A percentile compares a stretch with the other conserved stretches of the same genome.
These are phyloP conservation scores for Drosophila dives DNA, from an alignment of 2,888 invertebrate species.

Conservation along the genomic window DNA sequence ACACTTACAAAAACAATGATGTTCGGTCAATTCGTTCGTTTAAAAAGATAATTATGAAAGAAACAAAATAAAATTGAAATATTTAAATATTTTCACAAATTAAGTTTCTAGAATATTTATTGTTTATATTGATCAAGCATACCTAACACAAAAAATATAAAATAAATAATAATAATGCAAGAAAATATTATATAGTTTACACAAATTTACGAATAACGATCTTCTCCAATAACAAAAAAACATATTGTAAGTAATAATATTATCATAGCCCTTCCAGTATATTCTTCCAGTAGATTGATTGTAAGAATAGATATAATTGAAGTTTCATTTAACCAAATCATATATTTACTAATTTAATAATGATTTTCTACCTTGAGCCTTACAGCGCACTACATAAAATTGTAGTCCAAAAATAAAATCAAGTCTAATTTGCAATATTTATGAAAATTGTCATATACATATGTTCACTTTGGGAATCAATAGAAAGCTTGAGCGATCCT, in stretches of 20 bases:
- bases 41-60: constrained; percentile 42
- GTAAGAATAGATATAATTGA: not conserved
- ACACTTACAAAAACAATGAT: constrained; percentile 26
- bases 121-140: constrained; percentile 59
- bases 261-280: too few species aligned
- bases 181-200: too few species aligned
- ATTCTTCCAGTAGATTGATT: not conserved
- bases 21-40: constrained; percentile 73
- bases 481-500: constrained; percentile 5
- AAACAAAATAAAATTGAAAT: not conserved
- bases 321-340: not conserved
- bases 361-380: not conserved
- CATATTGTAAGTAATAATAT: not conserved
- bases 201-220: too few species aligned
- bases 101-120: constrained; percentile 67
- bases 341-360: not conserved
- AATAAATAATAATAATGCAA: too few species aligned
- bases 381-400: not conserved
- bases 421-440: not conserved
- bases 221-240: not conserved
- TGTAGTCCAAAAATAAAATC: not conserved
- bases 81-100: constrained; percentile 49
- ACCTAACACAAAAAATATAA: constrained; percentile 42
- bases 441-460: not conserved
- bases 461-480: not conserved